Conservation (phyloP, 2,888 invertebrate genomes). For the Microctonus aethiopoides region DNA sequence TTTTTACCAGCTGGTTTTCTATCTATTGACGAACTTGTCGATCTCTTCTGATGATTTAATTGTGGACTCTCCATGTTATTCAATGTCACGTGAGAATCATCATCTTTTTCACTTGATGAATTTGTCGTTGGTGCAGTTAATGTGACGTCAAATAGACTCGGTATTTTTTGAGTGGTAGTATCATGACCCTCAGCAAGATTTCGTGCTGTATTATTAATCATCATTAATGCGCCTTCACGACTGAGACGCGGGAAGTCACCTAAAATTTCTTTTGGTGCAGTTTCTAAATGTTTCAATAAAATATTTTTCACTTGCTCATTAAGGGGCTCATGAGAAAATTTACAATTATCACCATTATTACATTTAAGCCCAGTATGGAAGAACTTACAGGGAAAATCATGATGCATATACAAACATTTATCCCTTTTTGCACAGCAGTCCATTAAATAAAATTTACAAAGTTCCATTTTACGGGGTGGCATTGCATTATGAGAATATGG, state of each 20-base stretch:
- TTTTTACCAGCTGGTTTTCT: slow-evolving; percentile 62
- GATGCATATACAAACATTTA: slow-evolving; percentile 95
- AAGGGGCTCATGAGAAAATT: slow-evolving; percentile 93
- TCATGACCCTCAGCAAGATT: slow-evolving; percentile 56
- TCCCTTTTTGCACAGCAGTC: slow-evolving; percentile 96
- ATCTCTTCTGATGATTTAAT: slow-evolving; percentile 45
- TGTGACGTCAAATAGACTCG: slow-evolving; percentile 66
- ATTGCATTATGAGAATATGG: slow-evolving; percentile 86
- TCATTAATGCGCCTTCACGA: slow-evolving; percentile 78
- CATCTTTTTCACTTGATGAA: slow-evolving; percentile 51
- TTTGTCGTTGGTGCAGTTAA: slow-evolving; percentile 52
- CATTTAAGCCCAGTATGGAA: slow-evolving; percentile 94
- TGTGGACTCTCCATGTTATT: slow-evolving; percentile 19
- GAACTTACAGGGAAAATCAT: slow-evolving; percentile 97
- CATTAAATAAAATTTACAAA: slow-evolving; percentile 97
- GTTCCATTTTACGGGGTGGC: slow-evolving; percentile 88
- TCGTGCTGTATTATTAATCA: slow-evolving; percentile 66
- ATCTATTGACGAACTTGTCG: slow-evolving; percentile 49
- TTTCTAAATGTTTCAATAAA: slow-evolving; percentile 81
- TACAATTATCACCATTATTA: slow-evolving; percentile 83
- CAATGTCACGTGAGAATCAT: slow-evolving; percentile 45
- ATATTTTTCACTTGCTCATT: slow-evolving; percentile 75
- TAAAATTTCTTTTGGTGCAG: slow-evolving; percentile 89
- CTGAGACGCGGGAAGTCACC: slow-evolving; percentile 89
- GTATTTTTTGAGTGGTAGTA: slow-evolving; percentile 59